Evolutionary conservation across 2,888 invertebrate genomes (phyloP).

Genomic region (Diaprepes abbreviatus): DNA sequence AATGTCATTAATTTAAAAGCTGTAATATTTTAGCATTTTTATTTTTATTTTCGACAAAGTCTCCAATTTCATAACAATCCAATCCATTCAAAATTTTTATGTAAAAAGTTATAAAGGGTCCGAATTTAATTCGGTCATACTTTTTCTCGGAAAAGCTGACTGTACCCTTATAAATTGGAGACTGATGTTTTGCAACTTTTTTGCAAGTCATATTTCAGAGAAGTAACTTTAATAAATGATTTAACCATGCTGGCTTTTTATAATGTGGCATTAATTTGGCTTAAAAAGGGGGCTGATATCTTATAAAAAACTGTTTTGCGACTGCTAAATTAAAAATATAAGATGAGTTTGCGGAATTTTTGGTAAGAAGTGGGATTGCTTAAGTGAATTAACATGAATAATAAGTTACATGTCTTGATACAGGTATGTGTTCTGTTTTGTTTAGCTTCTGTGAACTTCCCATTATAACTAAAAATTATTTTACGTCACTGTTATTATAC

Average conservation of each 20-base stretch:
- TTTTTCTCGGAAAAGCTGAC: conserved; percentile 18
- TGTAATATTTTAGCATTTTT: too few relatives aligned
- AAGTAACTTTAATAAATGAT: conserved; percentile 32
- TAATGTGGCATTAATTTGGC: conserved; percentile 32
- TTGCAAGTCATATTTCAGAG: conserved; percentile 41
- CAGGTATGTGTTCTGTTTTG: too few relatives aligned
- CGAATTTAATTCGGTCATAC: conserved; percentile 35
- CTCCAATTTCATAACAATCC: background rate
- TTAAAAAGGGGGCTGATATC: conserved; percentile 20
- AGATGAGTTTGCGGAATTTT: conserved; percentile 5
- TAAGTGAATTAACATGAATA: too few relatives aligned
- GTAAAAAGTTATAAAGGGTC: background rate
- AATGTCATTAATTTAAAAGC: too few relatives aligned
- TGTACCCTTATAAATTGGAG: conserved; percentile 8
- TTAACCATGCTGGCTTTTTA: conserved; percentile 34
- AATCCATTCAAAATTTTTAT: background rate
- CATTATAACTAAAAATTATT: too few relatives aligned
- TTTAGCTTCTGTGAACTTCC: too few relatives aligned
- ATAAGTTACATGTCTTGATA: too few relatives aligned
- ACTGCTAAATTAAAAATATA: conserved; percentile 4
- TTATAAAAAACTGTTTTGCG: conserved; percentile 9
- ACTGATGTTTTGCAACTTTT: conserved; percentile 21
- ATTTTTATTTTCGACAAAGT: too few relatives aligned
- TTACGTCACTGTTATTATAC: too few relatives aligned
- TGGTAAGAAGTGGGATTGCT: background rate